These are phyloP conservation scores for Aporophyla nigra DNA, from an alignment of 2,888 invertebrate species.

Conservation along the genomic window DNA sequence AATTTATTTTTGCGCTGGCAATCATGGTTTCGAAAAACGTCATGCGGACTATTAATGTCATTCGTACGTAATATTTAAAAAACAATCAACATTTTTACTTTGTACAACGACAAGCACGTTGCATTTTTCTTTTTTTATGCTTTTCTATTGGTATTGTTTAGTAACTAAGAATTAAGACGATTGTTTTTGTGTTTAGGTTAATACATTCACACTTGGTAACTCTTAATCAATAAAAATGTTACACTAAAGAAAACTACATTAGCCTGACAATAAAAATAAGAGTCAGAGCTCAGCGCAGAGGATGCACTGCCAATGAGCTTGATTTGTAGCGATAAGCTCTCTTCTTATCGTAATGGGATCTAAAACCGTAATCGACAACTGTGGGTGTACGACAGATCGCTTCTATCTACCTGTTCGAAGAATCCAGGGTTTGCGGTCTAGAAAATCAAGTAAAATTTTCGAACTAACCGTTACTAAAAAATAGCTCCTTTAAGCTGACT, in stretches of 20 bases:
- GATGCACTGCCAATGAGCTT: slow-evolving; percentile 8
- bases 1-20: slow-evolving; percentile 29
- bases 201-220: background rate
- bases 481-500: background rate
- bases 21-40: slow-evolving; percentile 15
- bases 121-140: background rate
- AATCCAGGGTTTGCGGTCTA: background rate
- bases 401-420: background rate
- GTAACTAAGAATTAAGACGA: background rate
- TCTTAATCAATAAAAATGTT: too few species aligned
- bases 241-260: background rate
- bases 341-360: slow-evolving; percentile 24
- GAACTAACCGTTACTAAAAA: background rate
- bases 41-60: slow-evolving; percentile 29
- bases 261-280: background rate
- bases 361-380: slow-evolving; percentile 26
- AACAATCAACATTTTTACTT: slow-evolving; percentile 19
- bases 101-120: background rate
- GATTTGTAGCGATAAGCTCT: slow-evolving; percentile 23
- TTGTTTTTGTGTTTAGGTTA: background rate
- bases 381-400: background rate
- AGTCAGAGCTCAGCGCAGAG: background rate
- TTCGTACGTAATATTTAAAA: slow-evolving; percentile 21
- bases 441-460: background rate
- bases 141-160: background rate